These are phyloP conservation scores for Porites lobata DNA, from an alignment of 92 coral and sea anemone species.

Conservation along the genomic window DNA sequence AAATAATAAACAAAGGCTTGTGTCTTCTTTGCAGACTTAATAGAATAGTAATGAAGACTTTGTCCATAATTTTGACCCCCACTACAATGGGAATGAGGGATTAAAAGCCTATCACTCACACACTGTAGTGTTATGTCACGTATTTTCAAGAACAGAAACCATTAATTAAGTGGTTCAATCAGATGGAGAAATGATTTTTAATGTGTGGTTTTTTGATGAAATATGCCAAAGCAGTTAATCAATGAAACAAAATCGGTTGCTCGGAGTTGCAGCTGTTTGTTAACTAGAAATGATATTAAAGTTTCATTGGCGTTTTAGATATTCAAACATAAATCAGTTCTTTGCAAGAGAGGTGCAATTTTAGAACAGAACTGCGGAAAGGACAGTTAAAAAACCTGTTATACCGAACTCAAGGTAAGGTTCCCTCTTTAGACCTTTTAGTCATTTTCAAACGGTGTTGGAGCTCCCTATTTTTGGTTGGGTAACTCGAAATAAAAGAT, in stretches of 20 bases:
- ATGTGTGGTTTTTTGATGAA: not conserved
- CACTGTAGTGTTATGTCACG: not conserved
- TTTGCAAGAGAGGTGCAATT: not conserved
- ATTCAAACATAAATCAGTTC: not conserved
- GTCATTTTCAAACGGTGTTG: too few species aligned
- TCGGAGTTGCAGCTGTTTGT: conserved; percentile 21
- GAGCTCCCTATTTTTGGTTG: not conserved
- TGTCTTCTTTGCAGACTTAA: not conserved
- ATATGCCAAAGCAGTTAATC: not conserved
- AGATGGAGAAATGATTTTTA: not conserved
- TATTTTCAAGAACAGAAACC: too few species aligned
- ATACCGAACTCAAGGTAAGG: not conserved
- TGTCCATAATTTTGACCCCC: too few species aligned
- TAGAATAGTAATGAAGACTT: too few species aligned
- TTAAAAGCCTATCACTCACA: not conserved
- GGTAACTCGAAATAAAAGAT: not conserved
- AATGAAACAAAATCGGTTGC: not conserved
- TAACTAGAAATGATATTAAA: not conserved
- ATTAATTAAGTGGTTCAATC: not conserved
- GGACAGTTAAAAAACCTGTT: not conserved
- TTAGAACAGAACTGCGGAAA: not conserved
- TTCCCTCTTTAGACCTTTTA: not conserved
- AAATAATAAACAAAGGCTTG: too few species aligned
- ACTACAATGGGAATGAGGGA: too few species aligned
- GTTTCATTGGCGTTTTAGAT: not conserved